phyloP scores from a whole-genome alignment of 23 tunicate genomes.

The Trididemnum clinides region DNA sequence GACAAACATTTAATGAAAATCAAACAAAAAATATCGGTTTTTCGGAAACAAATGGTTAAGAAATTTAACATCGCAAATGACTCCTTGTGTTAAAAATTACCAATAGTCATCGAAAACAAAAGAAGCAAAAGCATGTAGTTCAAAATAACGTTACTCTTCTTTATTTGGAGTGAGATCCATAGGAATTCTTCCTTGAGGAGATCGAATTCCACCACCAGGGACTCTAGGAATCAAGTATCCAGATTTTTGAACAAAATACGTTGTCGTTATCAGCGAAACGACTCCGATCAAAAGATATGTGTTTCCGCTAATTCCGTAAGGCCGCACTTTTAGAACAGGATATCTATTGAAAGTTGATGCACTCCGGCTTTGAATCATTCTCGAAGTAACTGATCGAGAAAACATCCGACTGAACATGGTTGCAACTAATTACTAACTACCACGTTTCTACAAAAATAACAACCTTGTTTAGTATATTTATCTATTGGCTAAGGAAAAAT shows the following conservation, averaged over 20 bases:
- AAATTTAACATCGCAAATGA: no score
- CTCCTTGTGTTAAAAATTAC: no score
- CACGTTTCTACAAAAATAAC: no score
- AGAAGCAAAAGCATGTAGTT: no score
- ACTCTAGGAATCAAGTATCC: neutral
- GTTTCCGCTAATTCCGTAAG: constrained; percentile 70
- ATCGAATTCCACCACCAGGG: neutral
- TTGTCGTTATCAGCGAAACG: neutral
- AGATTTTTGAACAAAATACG: neutral
- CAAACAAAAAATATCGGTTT: no score
- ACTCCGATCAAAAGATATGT: constrained; percentile 44
- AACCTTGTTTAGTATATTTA: no score
- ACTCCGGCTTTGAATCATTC: constrained; percentile 32
- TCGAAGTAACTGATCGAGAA: neutral
- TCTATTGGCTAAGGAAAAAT: no score
- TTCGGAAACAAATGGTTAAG: no score
- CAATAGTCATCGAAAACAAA: no score
- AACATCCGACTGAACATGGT: neutral
- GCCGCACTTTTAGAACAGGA: constrained; percentile 55
- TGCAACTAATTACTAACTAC: neutral
- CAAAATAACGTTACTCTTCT: neutral
- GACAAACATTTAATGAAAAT: no score
- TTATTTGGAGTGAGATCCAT: constrained; percentile 42
- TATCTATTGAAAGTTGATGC: constrained; percentile 62
- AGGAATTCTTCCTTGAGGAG: constrained; percentile 4